phyloP scores from a whole-genome alignment of 2,797 vertebrate genomes.

The Aplochiton taeniatus region DNA sequence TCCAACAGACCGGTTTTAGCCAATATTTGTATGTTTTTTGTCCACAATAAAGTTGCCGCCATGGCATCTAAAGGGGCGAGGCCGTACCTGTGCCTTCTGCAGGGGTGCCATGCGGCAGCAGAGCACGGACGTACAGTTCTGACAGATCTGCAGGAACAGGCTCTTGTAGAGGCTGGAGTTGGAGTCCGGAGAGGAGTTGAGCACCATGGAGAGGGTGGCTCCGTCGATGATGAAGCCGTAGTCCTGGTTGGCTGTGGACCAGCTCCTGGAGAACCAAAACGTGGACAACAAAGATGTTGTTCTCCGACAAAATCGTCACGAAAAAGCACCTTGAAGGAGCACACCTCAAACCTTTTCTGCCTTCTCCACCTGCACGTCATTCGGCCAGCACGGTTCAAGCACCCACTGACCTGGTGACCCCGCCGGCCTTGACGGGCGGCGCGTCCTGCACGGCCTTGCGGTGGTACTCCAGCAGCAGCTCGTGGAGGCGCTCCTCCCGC shows the following conservation, averaged over 20 bases:
- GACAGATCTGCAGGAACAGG: conserved; percentile 92
- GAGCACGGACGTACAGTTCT: conserved; percentile 91
- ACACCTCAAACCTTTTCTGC: too few relatives aligned
- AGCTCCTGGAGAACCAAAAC: conserved; percentile 74
- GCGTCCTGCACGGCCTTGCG: conserved; percentile 86
- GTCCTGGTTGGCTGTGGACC: conserved; percentile 83
- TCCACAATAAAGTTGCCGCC: too few relatives aligned
- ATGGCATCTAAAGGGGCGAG: too few relatives aligned
- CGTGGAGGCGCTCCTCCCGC: conserved; percentile 85
- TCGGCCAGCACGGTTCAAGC: too few relatives aligned
- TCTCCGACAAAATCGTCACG: too few relatives aligned
- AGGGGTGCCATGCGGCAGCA: conserved; percentile 98
- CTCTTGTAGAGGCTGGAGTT: conserved; percentile 83
- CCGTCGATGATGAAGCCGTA: conserved; percentile 96
- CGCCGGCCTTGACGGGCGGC: conserved; percentile 72
- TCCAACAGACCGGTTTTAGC: too few relatives aligned
- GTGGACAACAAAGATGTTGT: not conserved
- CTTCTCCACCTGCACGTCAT: too few relatives aligned
- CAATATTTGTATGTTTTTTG: too few relatives aligned
- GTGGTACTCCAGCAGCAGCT: conserved; percentile 89
- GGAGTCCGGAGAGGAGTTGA: conserved; percentile 85
- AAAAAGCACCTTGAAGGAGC: too few relatives aligned
- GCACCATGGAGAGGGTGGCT: conserved; percentile 87
- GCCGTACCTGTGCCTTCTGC: conserved; percentile 91
- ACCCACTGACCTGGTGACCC: conserved; percentile 82